Evolutionary conservation across 1,140 invertebrate genomes (phyloP).

Genomic region (Mamestra configurata): DNA sequence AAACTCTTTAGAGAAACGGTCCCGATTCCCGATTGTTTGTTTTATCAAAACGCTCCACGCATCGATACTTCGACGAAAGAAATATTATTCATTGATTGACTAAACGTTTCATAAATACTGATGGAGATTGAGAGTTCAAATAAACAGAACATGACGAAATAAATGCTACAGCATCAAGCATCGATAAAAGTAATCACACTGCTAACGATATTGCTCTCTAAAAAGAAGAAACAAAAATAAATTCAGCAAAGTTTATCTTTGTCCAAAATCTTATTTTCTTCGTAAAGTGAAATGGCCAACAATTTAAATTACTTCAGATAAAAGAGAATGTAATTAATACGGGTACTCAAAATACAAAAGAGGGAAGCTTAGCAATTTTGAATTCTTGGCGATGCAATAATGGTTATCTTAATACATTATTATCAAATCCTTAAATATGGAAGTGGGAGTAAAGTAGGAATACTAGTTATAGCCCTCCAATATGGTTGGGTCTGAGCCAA

Average conservation of each 20-base stretch:
- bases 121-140: conserved; percentile 11
- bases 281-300: conserved; percentile 38
- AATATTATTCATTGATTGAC: conserved; percentile 24
- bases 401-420: conserved; percentile 2
- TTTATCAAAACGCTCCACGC: conserved; percentile 25
- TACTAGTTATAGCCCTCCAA: conserved; percentile 53
- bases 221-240: conserved; percentile 33
- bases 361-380: conserved; percentile 14
- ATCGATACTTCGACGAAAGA: conserved; percentile 20
- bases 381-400: conserved; percentile 37
- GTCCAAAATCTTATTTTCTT: conserved; percentile 39
- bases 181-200: conserved; percentile 26
- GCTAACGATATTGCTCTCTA: conserved; percentile 22
- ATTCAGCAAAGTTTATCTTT: conserved; percentile 33
- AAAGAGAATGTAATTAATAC: conserved; percentile 43
- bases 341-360: conserved; percentile 23
- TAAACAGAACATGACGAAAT: conserved; percentile 41
- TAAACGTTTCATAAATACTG: conserved; percentile 17
- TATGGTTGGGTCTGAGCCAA: conserved; percentile 74
- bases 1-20: conserved; percentile 48
- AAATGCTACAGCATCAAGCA: conserved; percentile 13
- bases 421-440: background rate
- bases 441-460: conserved; percentile 46
- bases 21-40: conserved; percentile 20
- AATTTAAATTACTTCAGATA: conserved; percentile 39